Base-by-base conservation (phyloP, 2,797 vertebrate species). In the Myotis vivesi region DNA sequence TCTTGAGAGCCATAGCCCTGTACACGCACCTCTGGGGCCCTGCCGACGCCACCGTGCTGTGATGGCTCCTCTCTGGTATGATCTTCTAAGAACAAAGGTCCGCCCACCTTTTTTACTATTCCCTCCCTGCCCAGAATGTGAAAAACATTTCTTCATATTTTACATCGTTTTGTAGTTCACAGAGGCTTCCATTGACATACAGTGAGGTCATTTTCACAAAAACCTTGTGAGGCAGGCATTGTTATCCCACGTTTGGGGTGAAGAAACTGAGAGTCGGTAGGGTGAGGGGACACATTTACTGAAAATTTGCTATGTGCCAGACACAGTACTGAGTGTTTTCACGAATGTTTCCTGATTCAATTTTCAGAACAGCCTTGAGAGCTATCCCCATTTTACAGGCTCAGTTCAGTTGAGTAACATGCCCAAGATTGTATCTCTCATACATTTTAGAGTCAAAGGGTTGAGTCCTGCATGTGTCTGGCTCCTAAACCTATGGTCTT, bases 41-140 rank as follows among this genome's bases (percentile, higher is more conserved):
- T 5, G 12, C 22, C 0, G 0, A 33, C 23, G 41, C 66, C 36
- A 55, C 46, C 41, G 2, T 3, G 11, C 28, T 1, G 22, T 11
- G 64, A 44, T 51, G 36, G 19, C 25, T 33, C 38, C n/a, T 33
- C 57, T 59, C 15, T 10, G 11, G 53, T 46, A 15, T 20, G 22
- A 94, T 33, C 46, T 81, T 87, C 59, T 68, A 62, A 36, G 53
- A 66, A 49, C n/a, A 80, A 41, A 90, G 30, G 28, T 25, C 41
- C 19, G 3, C 36, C 16, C 12, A 57, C 66, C 4, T 68, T 38
- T 57, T 53, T 71, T 64, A 83, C 71, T 87, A 8, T 41, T n/a
- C 23, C 28, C 22, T 11, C 4, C 3, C 6, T n/a, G 9, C 25
- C 41, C 16, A 51, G 38, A 57, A 84, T n/a, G 28, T 84, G 69